phyloP scores from a whole-genome alignment of 2,113 vertebrate species.

The Calidris pygmaea region DNA sequence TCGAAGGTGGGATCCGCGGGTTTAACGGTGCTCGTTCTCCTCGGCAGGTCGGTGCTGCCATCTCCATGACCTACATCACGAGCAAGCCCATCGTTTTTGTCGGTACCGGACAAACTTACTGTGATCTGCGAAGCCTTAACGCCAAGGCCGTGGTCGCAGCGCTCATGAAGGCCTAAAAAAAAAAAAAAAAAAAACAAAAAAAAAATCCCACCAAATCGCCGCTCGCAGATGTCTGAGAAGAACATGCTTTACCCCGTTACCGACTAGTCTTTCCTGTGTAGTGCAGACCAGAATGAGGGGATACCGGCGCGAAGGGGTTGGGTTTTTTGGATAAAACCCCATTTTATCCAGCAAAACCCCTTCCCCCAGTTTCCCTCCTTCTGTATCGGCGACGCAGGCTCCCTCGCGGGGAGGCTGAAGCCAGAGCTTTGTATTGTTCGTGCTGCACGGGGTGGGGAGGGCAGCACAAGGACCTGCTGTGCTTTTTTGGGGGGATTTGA shows the following conservation, averaged over 20 bases:
- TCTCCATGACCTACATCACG: slow-evolving; percentile 99
- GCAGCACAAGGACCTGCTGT: neutral
- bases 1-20: fast-evolving
- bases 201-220: slow-evolving; percentile 48
- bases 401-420: neutral
- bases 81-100: slow-evolving; percentile 98
- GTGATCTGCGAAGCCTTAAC: slow-evolving; percentile 96
- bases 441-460: neutral
- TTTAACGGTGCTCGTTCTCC: neutral
- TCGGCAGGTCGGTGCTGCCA: slow-evolving; percentile 91
- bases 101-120: slow-evolving; percentile 97
- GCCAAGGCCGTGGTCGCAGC: slow-evolving; percentile 94
- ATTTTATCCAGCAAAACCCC: neutral
- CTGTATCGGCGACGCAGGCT: slow-evolving; percentile 20
- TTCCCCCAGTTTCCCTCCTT: neutral
- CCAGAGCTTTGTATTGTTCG: slow-evolving; percentile 61
- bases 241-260: slow-evolving; percentile 71
- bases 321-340: neutral
- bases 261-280: slow-evolving; percentile 49
- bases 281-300: slow-evolving; percentile 35
- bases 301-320: fast-evolving
- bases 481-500: neutral
- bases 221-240: slow-evolving; percentile 50
- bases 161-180: slow-evolving; percentile 93
- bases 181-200: too few relatives aligned